Conservation (phyloP, 2,113 vertebrate genomes). For the Ailuropoda melanoleuca region DNA sequence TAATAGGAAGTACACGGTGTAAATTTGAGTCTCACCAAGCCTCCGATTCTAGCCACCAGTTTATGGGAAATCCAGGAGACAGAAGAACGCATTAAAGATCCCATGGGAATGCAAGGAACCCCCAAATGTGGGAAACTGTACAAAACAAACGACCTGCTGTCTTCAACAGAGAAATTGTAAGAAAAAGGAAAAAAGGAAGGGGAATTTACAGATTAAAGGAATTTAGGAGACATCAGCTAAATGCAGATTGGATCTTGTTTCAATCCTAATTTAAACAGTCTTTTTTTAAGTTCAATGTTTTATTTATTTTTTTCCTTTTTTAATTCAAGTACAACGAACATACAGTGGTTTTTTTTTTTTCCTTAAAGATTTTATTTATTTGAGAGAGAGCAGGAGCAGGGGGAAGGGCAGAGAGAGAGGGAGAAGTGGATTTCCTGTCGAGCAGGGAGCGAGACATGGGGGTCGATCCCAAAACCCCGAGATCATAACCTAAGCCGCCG, state of each 20-base stretch:
- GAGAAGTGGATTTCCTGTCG: background rate
- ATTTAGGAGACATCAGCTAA: background rate
- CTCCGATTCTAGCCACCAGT: background rate
- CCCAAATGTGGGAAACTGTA: background rate
- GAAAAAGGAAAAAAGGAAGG: background rate
- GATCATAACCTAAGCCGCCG: background rate
- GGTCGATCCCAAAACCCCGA: background rate
- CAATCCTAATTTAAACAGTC: background rate
- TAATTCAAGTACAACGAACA: background rate
- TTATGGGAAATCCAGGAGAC: background rate
- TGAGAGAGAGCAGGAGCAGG: background rate
- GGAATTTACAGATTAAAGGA: background rate
- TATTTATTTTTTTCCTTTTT: background rate
- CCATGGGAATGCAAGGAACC: background rate
- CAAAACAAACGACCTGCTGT: background rate
- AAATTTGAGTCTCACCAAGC: background rate
- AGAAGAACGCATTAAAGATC: background rate
- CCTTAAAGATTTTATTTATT: background rate
- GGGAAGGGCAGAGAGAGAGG: background rate
- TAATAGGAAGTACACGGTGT: background rate
- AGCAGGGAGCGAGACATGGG: background rate
- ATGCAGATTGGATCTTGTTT: background rate
- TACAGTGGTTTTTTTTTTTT: background rate
- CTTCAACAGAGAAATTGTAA: background rate
- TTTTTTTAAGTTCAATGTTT: background rate